phyloP scores from a whole-genome alignment of 1,140 invertebrate genomes.

The Cryptotermes secundus region DNA sequence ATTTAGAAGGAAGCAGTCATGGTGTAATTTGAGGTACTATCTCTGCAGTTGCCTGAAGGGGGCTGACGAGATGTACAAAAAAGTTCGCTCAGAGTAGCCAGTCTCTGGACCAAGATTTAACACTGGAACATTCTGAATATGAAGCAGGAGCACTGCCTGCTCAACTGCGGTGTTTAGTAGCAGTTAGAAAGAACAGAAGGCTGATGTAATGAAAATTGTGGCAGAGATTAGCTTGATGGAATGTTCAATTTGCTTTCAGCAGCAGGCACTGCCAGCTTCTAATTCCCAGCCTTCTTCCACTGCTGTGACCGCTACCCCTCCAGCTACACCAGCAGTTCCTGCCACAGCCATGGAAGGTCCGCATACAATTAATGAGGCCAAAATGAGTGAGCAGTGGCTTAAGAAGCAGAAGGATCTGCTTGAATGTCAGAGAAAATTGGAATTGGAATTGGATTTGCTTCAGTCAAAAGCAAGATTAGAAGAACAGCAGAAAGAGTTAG shows the following conservation, averaged over 20 bases:
- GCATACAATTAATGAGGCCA: conserved; percentile 26
- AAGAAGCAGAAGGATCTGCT: conserved; percentile 80
- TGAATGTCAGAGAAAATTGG: conserved; percentile 79
- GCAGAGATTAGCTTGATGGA: too few relatives aligned
- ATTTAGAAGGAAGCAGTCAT: too few relatives aligned
- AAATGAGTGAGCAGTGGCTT: conserved; percentile 73
- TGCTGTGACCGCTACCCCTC: background rate
- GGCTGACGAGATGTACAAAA: too few relatives aligned
- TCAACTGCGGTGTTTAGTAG: too few relatives aligned
- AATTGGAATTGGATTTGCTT: conserved; percentile 70
- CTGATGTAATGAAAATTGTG: too few relatives aligned
- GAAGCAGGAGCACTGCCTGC: too few relatives aligned
- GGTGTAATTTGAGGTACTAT: too few relatives aligned
- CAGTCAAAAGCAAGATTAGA: conserved; percentile 75
- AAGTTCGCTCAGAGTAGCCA: too few relatives aligned
- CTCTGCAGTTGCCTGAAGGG: too few relatives aligned
- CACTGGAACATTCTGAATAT: too few relatives aligned
- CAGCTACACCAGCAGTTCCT: conserved; percentile 42
- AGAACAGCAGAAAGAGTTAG: conserved; percentile 53
- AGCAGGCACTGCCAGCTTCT: background rate
- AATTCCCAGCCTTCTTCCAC: background rate
- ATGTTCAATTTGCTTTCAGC: background rate
- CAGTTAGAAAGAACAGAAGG: too few relatives aligned
- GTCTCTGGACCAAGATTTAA: too few relatives aligned
- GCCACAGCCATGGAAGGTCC: conserved; percentile 30